Percentiles rank a stretch among this genome's conserved stretches.
These are phyloP conservation scores for Gallinago jamesoni DNA, from an alignment of 2,113 vertebrate species.

Conservation along the genomic window DNA sequence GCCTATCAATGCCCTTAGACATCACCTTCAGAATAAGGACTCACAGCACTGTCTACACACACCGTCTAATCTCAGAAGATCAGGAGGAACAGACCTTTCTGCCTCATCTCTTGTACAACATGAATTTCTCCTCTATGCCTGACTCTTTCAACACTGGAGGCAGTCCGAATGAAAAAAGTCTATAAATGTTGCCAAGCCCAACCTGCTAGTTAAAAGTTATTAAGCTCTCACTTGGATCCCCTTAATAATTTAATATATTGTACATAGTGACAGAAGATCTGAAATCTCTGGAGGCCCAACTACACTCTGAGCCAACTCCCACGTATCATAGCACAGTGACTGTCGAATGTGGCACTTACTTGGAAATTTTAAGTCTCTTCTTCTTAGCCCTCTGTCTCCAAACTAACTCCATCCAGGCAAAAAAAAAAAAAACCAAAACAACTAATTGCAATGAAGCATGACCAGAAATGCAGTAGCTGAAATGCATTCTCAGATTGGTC, in stretches of 20 bases:
- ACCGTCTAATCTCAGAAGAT: not conserved
- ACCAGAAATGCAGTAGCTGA: not conserved
- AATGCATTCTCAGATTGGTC: not conserved
- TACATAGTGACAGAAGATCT: not conserved
- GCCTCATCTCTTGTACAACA: not conserved
- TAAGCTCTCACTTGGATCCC: not conserved
- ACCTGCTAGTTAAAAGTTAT: fast-evolving
- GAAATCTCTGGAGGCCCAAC: not conserved
- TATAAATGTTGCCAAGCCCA: not conserved
- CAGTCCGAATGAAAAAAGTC: not conserved
- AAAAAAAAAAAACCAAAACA: not conserved
- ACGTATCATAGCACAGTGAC: not conserved
- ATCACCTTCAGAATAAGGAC: not conserved
- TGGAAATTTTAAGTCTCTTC: not conserved
- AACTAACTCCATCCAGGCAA: not conserved
- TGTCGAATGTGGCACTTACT: fast-evolving
- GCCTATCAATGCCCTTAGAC: not conserved
- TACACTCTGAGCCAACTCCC: not conserved
- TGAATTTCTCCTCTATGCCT: not conserved
- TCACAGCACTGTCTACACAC: not conserved
- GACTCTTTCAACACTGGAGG: not conserved
- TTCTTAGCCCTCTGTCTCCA: not conserved
- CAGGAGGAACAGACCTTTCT: not conserved
- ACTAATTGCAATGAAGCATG: not conserved
- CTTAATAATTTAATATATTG: not conserved